phyloP scores from a whole-genome alignment of 2,888 invertebrate genomes.

The Eristalis arbustorum region DNA sequence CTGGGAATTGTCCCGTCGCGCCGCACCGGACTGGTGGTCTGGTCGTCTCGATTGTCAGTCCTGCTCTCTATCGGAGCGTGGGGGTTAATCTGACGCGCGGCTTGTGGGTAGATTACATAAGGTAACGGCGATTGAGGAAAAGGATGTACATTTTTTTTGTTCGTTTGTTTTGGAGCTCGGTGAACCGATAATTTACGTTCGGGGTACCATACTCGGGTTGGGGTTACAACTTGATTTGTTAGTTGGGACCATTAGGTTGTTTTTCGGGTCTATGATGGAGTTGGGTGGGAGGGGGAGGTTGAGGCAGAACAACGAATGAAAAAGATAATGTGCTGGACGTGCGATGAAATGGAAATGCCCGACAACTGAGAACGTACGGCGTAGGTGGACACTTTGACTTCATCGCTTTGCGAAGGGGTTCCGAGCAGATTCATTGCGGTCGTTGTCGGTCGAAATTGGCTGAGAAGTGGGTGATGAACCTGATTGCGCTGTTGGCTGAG shows the following conservation, averaged over 20 bases:
- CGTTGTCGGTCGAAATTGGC: constrained; percentile 6
- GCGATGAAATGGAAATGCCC: constrained; percentile 33
- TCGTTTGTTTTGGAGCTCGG: constrained; percentile 33
- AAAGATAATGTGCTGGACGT: constrained; percentile 64
- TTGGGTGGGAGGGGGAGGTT: too few species aligned
- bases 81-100: constrained; percentile 41
- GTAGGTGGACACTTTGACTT: constrained; percentile 30
- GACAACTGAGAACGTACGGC: not conserved
- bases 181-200: constrained; percentile 65
- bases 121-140: constrained; percentile 51
- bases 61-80: constrained; percentile 7
- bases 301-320: constrained; percentile 49
- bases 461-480: constrained; percentile 4
- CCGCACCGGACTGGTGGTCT: constrained; percentile 10
- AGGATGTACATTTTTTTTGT: constrained; percentile 12
- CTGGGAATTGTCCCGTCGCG: constrained; percentile 44
- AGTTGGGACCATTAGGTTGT: constrained; percentile 53
- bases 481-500: not conserved
- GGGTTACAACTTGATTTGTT: constrained; percentile 68
- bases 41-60: constrained; percentile 35
- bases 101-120: constrained; percentile 48
- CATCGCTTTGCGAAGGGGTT: constrained; percentile 43
- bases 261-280: not conserved
- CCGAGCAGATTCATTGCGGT: constrained; percentile 39
- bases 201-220: constrained; percentile 49